These are phyloP conservation scores for Pristionchus arcanus DNA, from an alignment of 2,888 invertebrate species.

Conservation along the genomic window DNA sequence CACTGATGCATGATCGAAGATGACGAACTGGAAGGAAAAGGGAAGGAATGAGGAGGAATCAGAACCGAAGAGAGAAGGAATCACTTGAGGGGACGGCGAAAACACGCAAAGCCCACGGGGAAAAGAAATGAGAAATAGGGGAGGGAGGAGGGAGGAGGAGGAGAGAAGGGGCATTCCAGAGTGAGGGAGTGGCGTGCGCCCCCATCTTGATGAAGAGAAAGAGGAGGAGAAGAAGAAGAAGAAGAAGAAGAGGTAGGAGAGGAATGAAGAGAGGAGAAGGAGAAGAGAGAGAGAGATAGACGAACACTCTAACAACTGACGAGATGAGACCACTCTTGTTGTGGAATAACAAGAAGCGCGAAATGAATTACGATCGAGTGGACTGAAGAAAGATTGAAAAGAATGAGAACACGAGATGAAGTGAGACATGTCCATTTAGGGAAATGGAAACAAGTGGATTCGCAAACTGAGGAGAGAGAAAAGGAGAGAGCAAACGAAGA, in stretches of 20 bases:
- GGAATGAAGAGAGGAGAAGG: neutral
- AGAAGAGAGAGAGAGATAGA: constrained; percentile 3
- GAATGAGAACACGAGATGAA: neutral
- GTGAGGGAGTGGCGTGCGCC: constrained; percentile 45
- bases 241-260: neutral
- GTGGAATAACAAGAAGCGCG: constrained; percentile 43
- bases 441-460: constrained; percentile 50
- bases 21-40: neutral
- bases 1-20: constrained; percentile 33
- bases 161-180: neutral
- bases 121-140: constrained; percentile 12
- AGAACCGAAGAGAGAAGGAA: neutral
- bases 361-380: constrained; percentile 30
- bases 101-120: constrained; percentile 28
- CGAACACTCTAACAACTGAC: constrained; percentile 49
- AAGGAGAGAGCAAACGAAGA: constrained; percentile 36
- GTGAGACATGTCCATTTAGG: neutral
- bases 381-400: neutral
- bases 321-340: too few species aligned
- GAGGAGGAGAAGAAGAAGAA: neutral
- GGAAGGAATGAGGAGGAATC: neutral
- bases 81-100: constrained; percentile 17
- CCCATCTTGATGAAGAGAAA: constrained; percentile 43
- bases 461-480: constrained; percentile 29
- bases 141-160: neutral